Evolutionary conservation across 2,888 invertebrate genomes (phyloP), one percentile per base, ranked within the genome.

Genomic region (Xestobium rufovillosum): DNA sequence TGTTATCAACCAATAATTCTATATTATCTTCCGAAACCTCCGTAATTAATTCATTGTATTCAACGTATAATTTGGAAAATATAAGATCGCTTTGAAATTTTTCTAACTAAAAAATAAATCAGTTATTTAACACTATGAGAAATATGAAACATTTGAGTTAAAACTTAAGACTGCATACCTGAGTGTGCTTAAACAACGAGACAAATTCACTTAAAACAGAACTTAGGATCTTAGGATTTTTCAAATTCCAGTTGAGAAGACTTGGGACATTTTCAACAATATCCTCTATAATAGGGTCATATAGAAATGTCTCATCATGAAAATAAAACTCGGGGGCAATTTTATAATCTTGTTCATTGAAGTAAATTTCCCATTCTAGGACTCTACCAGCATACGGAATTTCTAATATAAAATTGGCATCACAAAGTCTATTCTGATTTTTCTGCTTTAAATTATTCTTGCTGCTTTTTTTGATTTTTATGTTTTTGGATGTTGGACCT

Each of bases 261-360:
- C 75, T 75, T 10, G 78, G 78, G 19, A 80, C 55, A 52, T 70
- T 59, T 33, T 65, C 60, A 36, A 67, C 66, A 17, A 80, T 61
- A 36, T 65, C 63, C 34, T 74, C 64, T 36, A 71, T 62, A 53
- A 78, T 72, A 28, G 76, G 67, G 56, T 73, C 75, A 35, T 66
- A 69, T 14, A 78, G 61, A 59, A 85, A 84, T 31, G 65, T 68
- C 26, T 76, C 74, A 58, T 83, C 80, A 47, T 80, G 74, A 60
- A 84, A 83, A 51, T 78, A 70, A 55, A 85, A 83, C 58, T 85
- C 84, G 1, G 85, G 83, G 3, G 83, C 78, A 53, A 77, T 75
- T 8, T 38, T 39, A 15, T 53, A 45, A 42, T 62, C 55, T 32
- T 64, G 59, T 9, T 61, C 63, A 56, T 82, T 77, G 62, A 85